A percentile compares a stretch with the other conserved stretches of the same genome.
These are phyloP conservation scores for Tetranychus urticae DNA, from an alignment of 1,140 invertebrate species.

Conservation along the genomic window DNA sequence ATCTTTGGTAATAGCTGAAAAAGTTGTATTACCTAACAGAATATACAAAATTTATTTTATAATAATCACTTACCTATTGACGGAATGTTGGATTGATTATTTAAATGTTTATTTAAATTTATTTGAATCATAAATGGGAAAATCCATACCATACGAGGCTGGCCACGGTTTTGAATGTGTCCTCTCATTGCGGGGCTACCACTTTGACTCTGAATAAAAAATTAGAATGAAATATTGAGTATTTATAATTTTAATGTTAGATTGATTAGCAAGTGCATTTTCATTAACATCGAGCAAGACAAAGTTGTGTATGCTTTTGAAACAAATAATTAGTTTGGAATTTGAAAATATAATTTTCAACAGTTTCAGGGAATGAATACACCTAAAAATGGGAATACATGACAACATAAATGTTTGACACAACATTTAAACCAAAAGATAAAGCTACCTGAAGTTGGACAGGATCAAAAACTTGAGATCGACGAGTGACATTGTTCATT, in stretches of 20 bases:
- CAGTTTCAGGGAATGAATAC: not conserved
- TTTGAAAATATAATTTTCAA: not conserved
- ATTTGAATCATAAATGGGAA: not conserved
- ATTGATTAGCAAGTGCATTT: not conserved
- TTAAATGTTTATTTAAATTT: not conserved
- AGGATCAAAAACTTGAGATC: conserved; percentile 12
- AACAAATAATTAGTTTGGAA: not conserved
- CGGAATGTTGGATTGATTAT: not conserved
- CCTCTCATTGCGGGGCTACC: not conserved
- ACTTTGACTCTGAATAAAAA: not conserved
- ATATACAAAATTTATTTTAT: too few relatives aligned
- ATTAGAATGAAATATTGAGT: not conserved
- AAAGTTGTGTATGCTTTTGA: not conserved
- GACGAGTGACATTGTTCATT: conserved; percentile 14
- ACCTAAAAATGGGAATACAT: not conserved
- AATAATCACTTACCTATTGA: not conserved
- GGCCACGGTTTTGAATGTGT: not conserved
- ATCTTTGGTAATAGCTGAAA: too few relatives aligned
- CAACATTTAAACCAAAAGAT: not conserved
- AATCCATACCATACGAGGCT: not conserved
- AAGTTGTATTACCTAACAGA: too few relatives aligned
- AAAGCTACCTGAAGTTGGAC: not conserved
- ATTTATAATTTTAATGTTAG: not conserved
- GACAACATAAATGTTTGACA: not conserved
- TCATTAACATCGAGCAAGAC: not conserved